Base-by-base conservation (phyloP, 2,797 vertebrate species). In the Rhinatrema bivittatum region DNA sequence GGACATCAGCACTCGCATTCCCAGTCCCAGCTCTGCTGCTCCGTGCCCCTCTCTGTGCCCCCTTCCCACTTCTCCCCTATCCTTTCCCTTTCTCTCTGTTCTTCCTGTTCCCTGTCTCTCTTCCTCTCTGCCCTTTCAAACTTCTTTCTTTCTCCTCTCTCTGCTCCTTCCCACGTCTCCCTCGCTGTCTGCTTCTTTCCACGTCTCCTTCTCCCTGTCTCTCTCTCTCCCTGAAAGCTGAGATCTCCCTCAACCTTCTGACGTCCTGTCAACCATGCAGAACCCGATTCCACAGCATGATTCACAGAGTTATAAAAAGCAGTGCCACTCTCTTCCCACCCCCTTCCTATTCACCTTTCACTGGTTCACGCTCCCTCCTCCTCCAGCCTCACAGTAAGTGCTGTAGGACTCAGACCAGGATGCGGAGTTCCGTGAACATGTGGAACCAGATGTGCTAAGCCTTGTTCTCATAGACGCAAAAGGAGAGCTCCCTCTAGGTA, bases 231-330 rank as follows among this genome's bases (percentile, higher is more conserved):
- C 5, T 10, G 10, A 17, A 16, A 29, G 15, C 10, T 7, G 25
- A 29, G 30, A 33, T 28, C 33, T 25, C 26, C 14, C 25, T 24
- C 20, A 11, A 15, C 9, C 12, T 22, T 21, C n/a, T n/a, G 16
- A 11, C 16, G 29, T 16, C 23, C 32, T 27, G n/a, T 19, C 46
- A n/a, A n/a, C n/a, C n/a, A n/a, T n/a, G n/a, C 28, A 19, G 24
- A 31, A 14, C 22, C 39, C 7, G 7, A 26, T 31, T 32, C 19
- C 38, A 26, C 18, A 25, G 30, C 7, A 7, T 50, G 47, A 50
- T 25, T 50, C 47, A 50, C 18, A 12, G 18, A 35, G 25, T 38
- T 29, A 29, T 38, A 21, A 29, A 13, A 38, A 22, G 38, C 30
- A 38, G 14, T 10, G 27, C 20, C 25, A 10, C 13, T 4, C 21